Evolutionary conservation across 2,797 vertebrate genomes (phyloP).

Genomic region (Remorina albescens): DNA sequence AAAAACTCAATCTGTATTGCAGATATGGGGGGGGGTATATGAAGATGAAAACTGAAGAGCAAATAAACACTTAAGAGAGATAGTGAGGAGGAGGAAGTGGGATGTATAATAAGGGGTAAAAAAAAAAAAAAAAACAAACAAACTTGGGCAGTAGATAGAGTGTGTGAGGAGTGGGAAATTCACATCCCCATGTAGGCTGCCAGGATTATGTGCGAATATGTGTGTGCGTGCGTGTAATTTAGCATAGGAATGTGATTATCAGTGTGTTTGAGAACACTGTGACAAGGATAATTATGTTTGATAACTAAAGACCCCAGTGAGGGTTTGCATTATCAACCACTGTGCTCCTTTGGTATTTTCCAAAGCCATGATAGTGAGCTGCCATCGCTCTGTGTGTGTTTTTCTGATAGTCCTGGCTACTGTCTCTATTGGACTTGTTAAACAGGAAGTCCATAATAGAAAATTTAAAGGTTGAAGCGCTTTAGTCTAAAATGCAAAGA

Average conservation of each 20-base stretch:
- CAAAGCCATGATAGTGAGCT: constrained; percentile 53
- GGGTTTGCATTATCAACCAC: constrained; percentile 62
- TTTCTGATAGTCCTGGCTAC: constrained; percentile 45
- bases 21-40: constrained; percentile 5
- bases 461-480: constrained; percentile 35
- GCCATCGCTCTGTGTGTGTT: constrained; percentile 47
- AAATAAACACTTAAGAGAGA: background rate
- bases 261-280: constrained; percentile 73
- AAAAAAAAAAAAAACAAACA: too few relatives aligned
- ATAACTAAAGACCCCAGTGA: constrained; percentile 75
- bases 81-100: background rate
- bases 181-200: constrained; percentile 45
- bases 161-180: constrained; percentile 36
- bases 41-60: constrained; percentile 21
- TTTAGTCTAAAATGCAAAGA: background rate
- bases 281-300: constrained; percentile 80
- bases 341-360: constrained; percentile 63
- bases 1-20: constrained; percentile 23
- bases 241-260: constrained; percentile 64
- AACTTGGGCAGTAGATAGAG: constrained; percentile 22
- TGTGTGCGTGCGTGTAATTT: background rate
- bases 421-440: constrained; percentile 23
- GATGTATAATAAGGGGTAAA: constrained; percentile 10
- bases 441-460: constrained; percentile 32
- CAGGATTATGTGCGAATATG: constrained; percentile 46